Evolutionary conservation across 2,113 vertebrate genomes (phyloP), one percentile per base, ranked within the genome.

Genomic region (Capreolus pygargus): DNA sequence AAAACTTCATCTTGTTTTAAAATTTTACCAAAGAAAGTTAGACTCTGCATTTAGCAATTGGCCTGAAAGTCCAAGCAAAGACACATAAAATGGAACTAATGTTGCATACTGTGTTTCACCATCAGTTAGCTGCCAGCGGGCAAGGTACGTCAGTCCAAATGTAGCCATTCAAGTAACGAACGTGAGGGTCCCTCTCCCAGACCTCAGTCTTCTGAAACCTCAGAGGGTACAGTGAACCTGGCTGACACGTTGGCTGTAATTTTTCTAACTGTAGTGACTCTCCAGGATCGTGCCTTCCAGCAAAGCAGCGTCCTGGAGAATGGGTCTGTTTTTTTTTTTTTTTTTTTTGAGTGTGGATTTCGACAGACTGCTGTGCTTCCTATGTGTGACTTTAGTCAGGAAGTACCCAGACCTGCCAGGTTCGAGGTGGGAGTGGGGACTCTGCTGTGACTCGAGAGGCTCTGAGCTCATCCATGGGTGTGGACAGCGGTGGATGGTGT

Each of bases 61-160:
- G 28, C 47, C 39, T 43, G 78, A 54, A 79, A n/a, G 2, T 86
- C 64, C 57, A 12, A 15, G 74, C 11, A 21, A 90, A 52, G 57
- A 33, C 47, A 55, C 3, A 3, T 19, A 33, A 17, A 23, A 47
- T 0, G 5, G 14, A 2, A 2, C 27, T 8, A 10, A 11, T 1
- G 0, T 16, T 57, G 6, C 0, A 6, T 5, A n/a, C 14, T 11
- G 25, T 19, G 19, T 82, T 52, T 23, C 0, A 3, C 52, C 60
- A 14, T 23, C 8, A 36, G 57, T 64, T 91, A 33, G 85, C 87
- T 78, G 55, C 52, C 58, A 52, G 30, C 5, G 2, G 78, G 60
- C 27, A 5, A 5, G 45, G 76, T 89, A 10, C 6, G 60, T 13
- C 28, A 54, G 19, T 6, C 27, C 28, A 1, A 16, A 64, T 43